phyloP scores from a whole-genome alignment of 2,888 invertebrate species.

The Phoenoteleia sp. region DNA sequence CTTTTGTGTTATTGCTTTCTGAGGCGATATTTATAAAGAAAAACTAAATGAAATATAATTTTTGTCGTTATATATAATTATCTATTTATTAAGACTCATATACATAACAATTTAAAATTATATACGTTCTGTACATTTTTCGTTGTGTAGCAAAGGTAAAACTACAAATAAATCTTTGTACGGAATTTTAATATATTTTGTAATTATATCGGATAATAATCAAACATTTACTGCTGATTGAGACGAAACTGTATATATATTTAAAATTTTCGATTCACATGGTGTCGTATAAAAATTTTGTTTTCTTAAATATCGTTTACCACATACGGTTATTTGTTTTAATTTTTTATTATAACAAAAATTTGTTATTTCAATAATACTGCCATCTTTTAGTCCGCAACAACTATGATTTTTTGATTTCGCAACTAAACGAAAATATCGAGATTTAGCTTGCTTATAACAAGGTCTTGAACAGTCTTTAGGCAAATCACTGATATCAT shows the following conservation, averaged over 20 bases:
- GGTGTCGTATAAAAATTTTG: slow-evolving; percentile 19
- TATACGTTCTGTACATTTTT: too few species aligned
- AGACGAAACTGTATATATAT: slow-evolving; percentile 10
- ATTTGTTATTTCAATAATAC: background rate
- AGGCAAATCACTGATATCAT: background rate
- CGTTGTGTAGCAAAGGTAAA: slow-evolving; percentile 10
- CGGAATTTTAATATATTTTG: slow-evolving; percentile 23
- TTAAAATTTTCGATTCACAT: slow-evolving; percentile 13
- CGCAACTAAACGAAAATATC: background rate
- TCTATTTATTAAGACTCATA: too few species aligned
- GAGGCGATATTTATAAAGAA: too few species aligned
- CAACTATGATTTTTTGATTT: slow-evolving; percentile 19
- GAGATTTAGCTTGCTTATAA: slow-evolving; percentile 13
- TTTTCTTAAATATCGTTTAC: slow-evolving; percentile 25
- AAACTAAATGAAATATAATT: too few species aligned
- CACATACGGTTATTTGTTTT: background rate
- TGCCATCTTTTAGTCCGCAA: background rate
- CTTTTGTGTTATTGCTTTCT: too few species aligned
- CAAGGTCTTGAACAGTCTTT: slow-evolving; percentile 8
- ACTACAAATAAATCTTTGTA: slow-evolving; percentile 15
- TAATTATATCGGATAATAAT: slow-evolving; percentile 3
- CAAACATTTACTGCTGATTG: slow-evolving; percentile 10
- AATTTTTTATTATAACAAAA: slow-evolving; percentile 7
- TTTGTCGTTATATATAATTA: too few species aligned
- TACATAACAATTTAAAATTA: too few species aligned